These are phyloP conservation scores for Drosophila persimilis DNA, from an alignment of 1,140 invertebrate species.

Conservation along the genomic window DNA sequence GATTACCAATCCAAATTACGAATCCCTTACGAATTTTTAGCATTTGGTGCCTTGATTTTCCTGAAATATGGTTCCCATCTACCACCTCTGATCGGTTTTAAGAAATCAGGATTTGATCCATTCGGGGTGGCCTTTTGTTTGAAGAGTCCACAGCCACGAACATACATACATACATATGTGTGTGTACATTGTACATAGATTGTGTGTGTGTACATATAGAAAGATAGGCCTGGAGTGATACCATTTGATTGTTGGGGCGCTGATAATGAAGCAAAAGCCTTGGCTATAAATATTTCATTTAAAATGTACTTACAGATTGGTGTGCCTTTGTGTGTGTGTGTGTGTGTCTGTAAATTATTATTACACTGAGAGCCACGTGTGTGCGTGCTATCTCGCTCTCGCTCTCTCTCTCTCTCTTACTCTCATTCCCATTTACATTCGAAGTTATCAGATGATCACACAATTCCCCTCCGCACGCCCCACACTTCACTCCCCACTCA, in stretches of 20 bases:
- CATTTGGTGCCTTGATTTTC: no score
- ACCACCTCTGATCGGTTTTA: no score
- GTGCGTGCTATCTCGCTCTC: background rate
- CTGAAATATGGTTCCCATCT: no score
- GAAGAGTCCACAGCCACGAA: no score
- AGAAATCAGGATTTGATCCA: no score
- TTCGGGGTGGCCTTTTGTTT: no score
- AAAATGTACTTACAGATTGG: slow-evolving; percentile 36
- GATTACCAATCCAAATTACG: no score
- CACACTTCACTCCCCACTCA: slow-evolving; percentile 8
- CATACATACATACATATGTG: background rate
- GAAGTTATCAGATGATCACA: slow-evolving; percentile 46
- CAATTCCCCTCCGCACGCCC: slow-evolving; percentile 1
- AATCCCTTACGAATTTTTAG: no score
- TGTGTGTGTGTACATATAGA: background rate
- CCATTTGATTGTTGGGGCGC: slow-evolving; percentile 21
- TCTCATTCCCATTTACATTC: slow-evolving; percentile 10
- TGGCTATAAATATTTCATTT: slow-evolving; percentile 58
- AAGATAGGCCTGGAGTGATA: background rate
- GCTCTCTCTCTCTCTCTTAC: background rate
- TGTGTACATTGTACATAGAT: slow-evolving; percentile 1
- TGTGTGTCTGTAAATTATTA: slow-evolving; percentile 42
- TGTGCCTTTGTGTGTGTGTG: background rate
- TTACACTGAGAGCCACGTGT: slow-evolving; percentile 39
- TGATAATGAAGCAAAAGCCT: slow-evolving; percentile 56